Base-by-base conservation (phyloP, 2,113 vertebrate species). In the Rostratula benghalensis region DNA sequence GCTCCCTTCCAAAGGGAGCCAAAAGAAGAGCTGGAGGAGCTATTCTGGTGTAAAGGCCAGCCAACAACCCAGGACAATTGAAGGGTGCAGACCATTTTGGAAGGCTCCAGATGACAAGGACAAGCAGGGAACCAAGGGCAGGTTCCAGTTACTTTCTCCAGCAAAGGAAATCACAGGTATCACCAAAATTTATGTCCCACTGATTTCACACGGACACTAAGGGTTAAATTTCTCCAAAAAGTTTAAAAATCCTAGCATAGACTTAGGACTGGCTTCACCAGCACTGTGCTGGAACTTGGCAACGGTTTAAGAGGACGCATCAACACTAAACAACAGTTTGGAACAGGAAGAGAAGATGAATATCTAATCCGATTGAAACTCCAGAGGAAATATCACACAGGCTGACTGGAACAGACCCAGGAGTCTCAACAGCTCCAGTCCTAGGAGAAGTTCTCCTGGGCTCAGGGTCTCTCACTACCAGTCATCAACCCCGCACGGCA, bases 331-430 rank as follows among this genome's bases (percentile, higher is more conserved):
- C 96, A 95, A 92, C 57, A 64, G 91, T 82, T 93, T 95, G 95
- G 95, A 94, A 94, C 86, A 96, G 95, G 95, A 96, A 94, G 94
- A 91, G 95, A 82, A 96, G 96, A 97, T 94, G 91, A 94, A 67
- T 91, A 92, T 94, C 94, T 96, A 92, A 97, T 87, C 80, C 35
- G 1, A 92, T 28, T 87, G 91, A 89, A 97, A 79, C 87, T 96
- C 22, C 96, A 93, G 80, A 96, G 96, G 89, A 93, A 95, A 87
- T 77, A 57, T 82, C 96, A 94, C 3, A 7, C 91, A 93, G 94
- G 74, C 93, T 57, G 91, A 19, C 74, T 96, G 96, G 96, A 96
- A 79, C 5, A 82, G 78, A 13, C 77, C 87, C 93, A 96, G 87
- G 65, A 95, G 84, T 57, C 91, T 90, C 89, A 37, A 89, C n/a